Evolutionary conservation across 2,113 vertebrate genomes (phyloP), one percentile per base, ranked within the genome.

Genomic region (Chionis minor): DNA sequence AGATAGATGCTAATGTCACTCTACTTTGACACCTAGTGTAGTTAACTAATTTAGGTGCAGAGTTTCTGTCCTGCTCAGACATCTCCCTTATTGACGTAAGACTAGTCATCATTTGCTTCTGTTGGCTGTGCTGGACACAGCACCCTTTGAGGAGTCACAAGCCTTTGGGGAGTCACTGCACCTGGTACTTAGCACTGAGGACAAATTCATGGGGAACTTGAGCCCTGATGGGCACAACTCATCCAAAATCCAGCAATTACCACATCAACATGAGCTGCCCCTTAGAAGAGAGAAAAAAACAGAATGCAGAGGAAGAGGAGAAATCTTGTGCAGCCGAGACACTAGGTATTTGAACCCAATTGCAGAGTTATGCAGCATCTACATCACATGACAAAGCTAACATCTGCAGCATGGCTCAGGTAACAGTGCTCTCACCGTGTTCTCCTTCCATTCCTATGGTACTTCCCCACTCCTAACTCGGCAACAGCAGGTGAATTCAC

Each of bases 171-270:
- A 51, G 17, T 59, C 21, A 38, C 21, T 62, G 59, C 1, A 11
- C 9, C 38, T 4, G 6, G 2, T 49, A 15, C 9, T 75, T 79
- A 56, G 11, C 5, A 8, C 3, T 0, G 0, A 2, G 9, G 8
- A 4, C 7, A 42, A 90, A 44, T 11, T n/a, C 26, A 16, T 10
- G 11, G 23, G 10, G 7, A 92, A 5, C 15, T 45, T 73, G 28
- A 67, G 2, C 16, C 73, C 26, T 81, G 47, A 56, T n/a, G 58
- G 44, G 6, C 12, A 47, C 15, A 63, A 27, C 1, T 86, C 12
- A 78, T 44, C 10, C 26, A 65, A 88, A 79, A 77, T 72, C 19
- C 8, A 10, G 4, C 14, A 27, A 13, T 52, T 81, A 35, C 33
- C 13, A 38, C 17, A 51, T 6, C n/a, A 72, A 10, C 4, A 15